Conservation (phyloP, 1,140 invertebrate genomes). For the Drosophila navojoa region DNA sequence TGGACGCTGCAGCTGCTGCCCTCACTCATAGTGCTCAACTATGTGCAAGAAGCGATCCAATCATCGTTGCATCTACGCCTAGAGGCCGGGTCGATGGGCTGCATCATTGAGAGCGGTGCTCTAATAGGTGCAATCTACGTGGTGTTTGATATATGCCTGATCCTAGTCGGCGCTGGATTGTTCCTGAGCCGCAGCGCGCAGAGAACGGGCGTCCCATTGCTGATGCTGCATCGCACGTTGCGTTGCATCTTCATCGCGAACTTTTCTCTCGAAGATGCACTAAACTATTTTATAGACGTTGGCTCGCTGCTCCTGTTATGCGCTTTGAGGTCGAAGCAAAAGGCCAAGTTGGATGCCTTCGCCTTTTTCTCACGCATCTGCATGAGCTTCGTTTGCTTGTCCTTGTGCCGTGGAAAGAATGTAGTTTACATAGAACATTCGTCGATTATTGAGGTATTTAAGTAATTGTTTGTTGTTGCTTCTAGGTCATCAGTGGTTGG, state of each 20-base stretch:
- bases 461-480: neutral
- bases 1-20: too few species aligned
- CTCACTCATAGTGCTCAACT: too few species aligned
- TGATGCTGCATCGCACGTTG: slow-evolving; percentile 34
- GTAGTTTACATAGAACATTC: neutral
- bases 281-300: slow-evolving; percentile 39
- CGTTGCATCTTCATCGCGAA: slow-evolving; percentile 32
- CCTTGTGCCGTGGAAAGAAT: slow-evolving; percentile 32
- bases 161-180: slow-evolving; percentile 8
- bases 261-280: slow-evolving; percentile 24
- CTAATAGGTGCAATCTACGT: neutral
- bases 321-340: neutral
- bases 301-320: slow-evolving; percentile 25
- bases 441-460: neutral
- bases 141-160: slow-evolving; percentile 4
- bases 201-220: slow-evolving; percentile 26
- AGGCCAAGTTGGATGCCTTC: slow-evolving; percentile 8
- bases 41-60: too few species aligned
- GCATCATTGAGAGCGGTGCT: too few species aligned
- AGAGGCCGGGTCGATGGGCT: too few species aligned
- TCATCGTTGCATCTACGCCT: too few species aligned
- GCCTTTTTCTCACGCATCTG: slow-evolving; percentile 28
- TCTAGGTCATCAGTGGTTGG: slow-evolving; percentile 10
- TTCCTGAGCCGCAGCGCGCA: neutral
- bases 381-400: slow-evolving; percentile 17